Percentiles rank a stretch among this genome's conserved stretches.
These are phyloP conservation scores for Nomada flava DNA, from an alignment of 2,888 invertebrate species.

Conservation along the genomic window DNA sequence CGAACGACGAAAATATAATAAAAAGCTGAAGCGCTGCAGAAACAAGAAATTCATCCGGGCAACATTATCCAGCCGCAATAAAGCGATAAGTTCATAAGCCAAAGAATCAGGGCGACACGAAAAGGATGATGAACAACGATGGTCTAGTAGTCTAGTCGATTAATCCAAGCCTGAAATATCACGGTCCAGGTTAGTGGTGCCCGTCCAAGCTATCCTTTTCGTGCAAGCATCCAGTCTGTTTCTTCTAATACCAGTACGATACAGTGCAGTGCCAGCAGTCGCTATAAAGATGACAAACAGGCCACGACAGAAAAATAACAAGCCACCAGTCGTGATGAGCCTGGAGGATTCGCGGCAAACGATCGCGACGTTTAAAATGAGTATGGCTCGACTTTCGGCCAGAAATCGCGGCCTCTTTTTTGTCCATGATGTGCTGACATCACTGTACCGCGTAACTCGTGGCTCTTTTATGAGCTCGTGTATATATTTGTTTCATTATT, in stretches of 20 bases:
- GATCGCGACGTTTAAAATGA: constrained; percentile 58
- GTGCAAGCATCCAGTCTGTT: constrained; percentile 16
- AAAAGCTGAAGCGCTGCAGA: neutral
- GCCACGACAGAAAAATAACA: constrained; percentile 68
- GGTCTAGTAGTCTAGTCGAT: constrained; percentile 35
- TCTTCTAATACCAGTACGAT: constrained; percentile 37
- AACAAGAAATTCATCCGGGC: constrained; percentile 1
- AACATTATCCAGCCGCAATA: constrained; percentile 9
- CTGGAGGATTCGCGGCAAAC: constrained; percentile 32
- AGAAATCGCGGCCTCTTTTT: constrained; percentile 36
- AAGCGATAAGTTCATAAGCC: constrained; percentile 30
- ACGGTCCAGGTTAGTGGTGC: constrained; percentile 38
- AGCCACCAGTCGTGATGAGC: constrained; percentile 41
- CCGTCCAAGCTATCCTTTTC: constrained; percentile 19
- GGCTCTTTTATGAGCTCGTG: constrained; percentile 22
- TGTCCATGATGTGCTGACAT: constrained; percentile 19
- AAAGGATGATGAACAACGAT: neutral
- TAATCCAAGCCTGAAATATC: constrained; percentile 62
- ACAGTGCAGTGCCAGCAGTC: constrained; percentile 25
- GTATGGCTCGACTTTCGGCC: constrained; percentile 26
- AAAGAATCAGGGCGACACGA: constrained; percentile 9
- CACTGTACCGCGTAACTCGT: neutral
- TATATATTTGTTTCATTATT: neutral
- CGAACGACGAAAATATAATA: neutral
- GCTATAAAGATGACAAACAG: constrained; percentile 70